These are phyloP conservation scores for Drosophila kambysellisi DNA, from an alignment of 2,888 invertebrate genomes.

Conservation along the genomic window DNA sequence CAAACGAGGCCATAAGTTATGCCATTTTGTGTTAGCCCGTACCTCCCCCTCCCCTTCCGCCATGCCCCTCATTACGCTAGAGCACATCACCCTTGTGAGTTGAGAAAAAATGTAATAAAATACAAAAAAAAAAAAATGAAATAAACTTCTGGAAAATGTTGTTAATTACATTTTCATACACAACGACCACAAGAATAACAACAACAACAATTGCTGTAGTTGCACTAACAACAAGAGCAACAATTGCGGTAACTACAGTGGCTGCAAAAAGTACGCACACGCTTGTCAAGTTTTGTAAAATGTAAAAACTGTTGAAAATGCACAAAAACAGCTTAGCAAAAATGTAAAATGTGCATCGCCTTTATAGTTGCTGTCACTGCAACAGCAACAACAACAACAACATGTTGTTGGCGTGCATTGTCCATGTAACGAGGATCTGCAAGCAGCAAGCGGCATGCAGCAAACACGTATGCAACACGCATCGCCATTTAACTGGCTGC, in stretches of 20 bases:
- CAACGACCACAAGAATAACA: slow-evolving; percentile 39
- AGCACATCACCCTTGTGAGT: slow-evolving; percentile 17
- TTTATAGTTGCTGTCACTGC: slow-evolving; percentile 43
- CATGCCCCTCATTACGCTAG: not conserved
- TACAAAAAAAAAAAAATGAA: slow-evolving; percentile 19
- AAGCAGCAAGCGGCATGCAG: slow-evolving; percentile 3
- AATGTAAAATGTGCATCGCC: slow-evolving; percentile 46
- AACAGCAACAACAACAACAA: slow-evolving; percentile 33
- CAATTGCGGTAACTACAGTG: slow-evolving; percentile 60
- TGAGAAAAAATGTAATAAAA: slow-evolving; percentile 24
- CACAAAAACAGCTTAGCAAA: slow-evolving; percentile 66
- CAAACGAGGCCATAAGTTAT: slow-evolving; percentile 73
- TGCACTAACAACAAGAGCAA: slow-evolving; percentile 32
- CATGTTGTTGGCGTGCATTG: slow-evolving; percentile 50
- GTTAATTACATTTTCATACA: slow-evolving; percentile 77
- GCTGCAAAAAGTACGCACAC: slow-evolving; percentile 64
- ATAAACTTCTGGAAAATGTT: slow-evolving; percentile 66
- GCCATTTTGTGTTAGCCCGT: slow-evolving; percentile 67
- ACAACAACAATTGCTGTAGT: slow-evolving; percentile 23
- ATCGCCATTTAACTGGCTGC: slow-evolving; percentile 69
- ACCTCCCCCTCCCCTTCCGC: not conserved
- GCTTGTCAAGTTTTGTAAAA: slow-evolving; percentile 56
- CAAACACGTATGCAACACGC: slow-evolving; percentile 62
- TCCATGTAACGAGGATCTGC: slow-evolving; percentile 39
- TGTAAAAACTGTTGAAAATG: slow-evolving; percentile 62